These are phyloP conservation scores for Medauroidea extradentata DNA, from an alignment of 1,140 invertebrate species.

Conservation along the genomic window DNA sequence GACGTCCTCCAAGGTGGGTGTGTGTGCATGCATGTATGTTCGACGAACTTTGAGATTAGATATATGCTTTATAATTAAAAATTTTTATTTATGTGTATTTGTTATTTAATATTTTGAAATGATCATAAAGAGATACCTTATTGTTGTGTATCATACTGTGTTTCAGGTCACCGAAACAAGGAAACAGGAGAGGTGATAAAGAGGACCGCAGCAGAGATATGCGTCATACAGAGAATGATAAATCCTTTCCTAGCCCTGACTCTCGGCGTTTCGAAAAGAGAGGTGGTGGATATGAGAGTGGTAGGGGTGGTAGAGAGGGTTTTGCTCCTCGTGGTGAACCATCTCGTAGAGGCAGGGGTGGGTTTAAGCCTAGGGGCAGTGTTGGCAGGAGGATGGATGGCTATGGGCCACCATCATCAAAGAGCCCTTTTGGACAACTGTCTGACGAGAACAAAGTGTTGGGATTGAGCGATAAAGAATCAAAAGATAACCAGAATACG, in stretches of 20 bases:
- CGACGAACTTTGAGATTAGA: no score
- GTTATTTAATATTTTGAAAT: no score
- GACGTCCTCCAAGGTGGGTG: neutral
- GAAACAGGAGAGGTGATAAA: slow-evolving; percentile 49
- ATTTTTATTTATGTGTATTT: no score
- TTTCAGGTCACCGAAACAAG: slow-evolving; percentile 27
- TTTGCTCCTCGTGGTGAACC: slow-evolving; percentile 62
- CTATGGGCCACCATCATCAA: slow-evolving; percentile 69
- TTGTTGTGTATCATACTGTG: no score
- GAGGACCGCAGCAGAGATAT: slow-evolving; percentile 52
- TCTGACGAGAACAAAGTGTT: slow-evolving; percentile 23
- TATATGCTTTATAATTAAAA: no score
- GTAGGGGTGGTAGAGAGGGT: slow-evolving; percentile 41
- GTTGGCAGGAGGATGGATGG: slow-evolving; percentile 59
- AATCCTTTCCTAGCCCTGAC: slow-evolving; percentile 2
- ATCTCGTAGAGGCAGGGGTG: slow-evolving; percentile 28
- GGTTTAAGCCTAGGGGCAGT: slow-evolving; percentile 37
- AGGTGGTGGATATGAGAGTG: slow-evolving; percentile 11
- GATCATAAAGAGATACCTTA: no score
- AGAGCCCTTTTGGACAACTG: slow-evolving; percentile 60
- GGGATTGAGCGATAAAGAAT: slow-evolving; percentile 2
- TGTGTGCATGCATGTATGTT: no score
- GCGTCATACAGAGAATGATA: slow-evolving; percentile 11
- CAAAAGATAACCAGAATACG: slow-evolving; percentile 5
- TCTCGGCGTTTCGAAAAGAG: slow-evolving; percentile 14